These are phyloP conservation scores for Phrynosoma platyrhinos DNA, from an alignment of 2,113 vertebrate species.

Conservation along the genomic window DNA sequence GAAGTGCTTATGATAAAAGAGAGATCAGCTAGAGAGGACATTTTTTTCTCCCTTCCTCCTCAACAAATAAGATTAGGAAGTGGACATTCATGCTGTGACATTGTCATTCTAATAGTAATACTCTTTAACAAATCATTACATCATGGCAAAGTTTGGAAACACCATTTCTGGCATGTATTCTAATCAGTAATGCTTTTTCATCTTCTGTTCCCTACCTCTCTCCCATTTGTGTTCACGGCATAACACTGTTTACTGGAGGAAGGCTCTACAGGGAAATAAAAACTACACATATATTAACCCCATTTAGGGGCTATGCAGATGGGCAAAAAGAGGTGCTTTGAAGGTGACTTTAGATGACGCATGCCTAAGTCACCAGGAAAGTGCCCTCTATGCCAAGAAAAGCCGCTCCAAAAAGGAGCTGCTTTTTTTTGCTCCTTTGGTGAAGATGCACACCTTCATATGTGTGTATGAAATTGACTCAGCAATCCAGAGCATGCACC, in stretches of 20 bases:
- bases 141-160: background rate
- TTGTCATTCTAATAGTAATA: background rate
- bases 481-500: no score
- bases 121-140: background rate
- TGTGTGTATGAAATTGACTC: no score
- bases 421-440: no score
- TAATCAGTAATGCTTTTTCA: background rate
- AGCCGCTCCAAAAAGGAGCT: no score
- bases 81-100: background rate
- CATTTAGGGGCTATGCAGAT: background rate
- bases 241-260: background rate
- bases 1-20: background rate
- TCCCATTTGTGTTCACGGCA: background rate
- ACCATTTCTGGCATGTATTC: background rate
- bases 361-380: no score
- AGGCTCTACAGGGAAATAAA: background rate
- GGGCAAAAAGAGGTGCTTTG: no score
- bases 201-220: background rate
- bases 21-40: slow-evolving; percentile 25
- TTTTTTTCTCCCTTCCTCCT: background rate
- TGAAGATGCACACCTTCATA: no score
- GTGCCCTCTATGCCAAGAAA: no score
- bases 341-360: no score
- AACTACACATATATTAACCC: background rate
- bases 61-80: background rate